Evolutionary conservation across 2,888 invertebrate genomes (phyloP).

Genomic region (Dicyrtomina minuta): DNA sequence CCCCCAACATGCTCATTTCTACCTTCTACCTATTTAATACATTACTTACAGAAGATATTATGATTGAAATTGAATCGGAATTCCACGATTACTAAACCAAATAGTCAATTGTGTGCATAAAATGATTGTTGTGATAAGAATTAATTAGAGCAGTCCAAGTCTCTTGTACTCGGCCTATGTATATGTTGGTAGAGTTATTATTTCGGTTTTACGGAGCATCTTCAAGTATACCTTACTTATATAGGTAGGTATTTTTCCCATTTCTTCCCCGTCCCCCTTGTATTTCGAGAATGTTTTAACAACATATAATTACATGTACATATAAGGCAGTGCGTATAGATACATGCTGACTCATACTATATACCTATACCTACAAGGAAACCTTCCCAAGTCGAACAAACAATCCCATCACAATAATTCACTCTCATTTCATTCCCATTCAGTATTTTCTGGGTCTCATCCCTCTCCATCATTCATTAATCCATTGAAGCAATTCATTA

Average conservation of each 20-base stretch:
- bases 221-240: neutral
- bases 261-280: neutral
- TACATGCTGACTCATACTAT: no score
- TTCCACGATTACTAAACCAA: neutral
- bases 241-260: neutral
- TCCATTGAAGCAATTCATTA: slow-evolving; percentile 39
- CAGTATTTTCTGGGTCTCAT: slow-evolving; percentile 27
- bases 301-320: neutral
- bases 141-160: slow-evolving; percentile 33
- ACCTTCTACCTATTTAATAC: no score
- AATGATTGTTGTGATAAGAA: slow-evolving; percentile 34
- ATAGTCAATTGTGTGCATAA: neutral
- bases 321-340: neutral
- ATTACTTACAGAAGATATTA: no score
- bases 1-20: no score
- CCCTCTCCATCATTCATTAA: slow-evolving; percentile 32
- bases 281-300: neutral
- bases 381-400: slow-evolving; percentile 3
- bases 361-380: no score
- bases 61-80: slow-evolving; percentile 4
- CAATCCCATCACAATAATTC: slow-evolving; percentile 35
- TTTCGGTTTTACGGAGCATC: no score
- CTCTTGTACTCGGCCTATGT: no score
- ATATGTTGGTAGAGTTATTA: no score
- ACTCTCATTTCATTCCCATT: slow-evolving; percentile 23